These are phyloP conservation scores for Ophion obscuratus DNA, from an alignment of 2,888 invertebrate genomes.

Conservation along the genomic window DNA sequence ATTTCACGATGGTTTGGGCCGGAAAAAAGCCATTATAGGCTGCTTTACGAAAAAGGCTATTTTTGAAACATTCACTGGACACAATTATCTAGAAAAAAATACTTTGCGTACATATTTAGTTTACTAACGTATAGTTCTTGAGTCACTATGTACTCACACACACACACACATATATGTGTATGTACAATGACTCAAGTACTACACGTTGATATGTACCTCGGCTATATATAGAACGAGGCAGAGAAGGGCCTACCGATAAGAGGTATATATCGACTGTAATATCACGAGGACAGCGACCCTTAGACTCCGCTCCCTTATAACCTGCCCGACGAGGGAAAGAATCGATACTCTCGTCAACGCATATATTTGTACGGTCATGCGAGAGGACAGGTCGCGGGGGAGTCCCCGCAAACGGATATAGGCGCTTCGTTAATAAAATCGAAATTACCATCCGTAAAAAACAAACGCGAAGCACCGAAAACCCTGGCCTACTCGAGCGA, in stretches of 20 bases:
- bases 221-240: background rate
- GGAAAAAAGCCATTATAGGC: too few relatives aligned
- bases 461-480: too few relatives aligned
- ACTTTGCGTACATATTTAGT: too few relatives aligned
- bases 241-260: conserved; percentile 58
- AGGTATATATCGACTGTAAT: conserved; percentile 76
- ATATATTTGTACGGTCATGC: conserved; percentile 73
- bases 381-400: conserved; percentile 3
- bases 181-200: conserved; percentile 10
- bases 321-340: conserved; percentile 54
- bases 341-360: conserved; percentile 73
- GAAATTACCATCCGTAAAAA: background rate
- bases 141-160: background rate
- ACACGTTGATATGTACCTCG: background rate
- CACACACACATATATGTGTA: background rate
- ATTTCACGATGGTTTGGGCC: too few relatives aligned
- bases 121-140: too few relatives aligned
- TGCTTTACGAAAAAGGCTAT: too few relatives aligned
- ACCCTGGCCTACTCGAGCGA: too few relatives aligned
- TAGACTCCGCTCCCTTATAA: conserved; percentile 66
- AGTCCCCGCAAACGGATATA: background rate
- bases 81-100: too few relatives aligned
- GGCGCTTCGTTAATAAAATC: background rate
- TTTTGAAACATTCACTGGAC: too few relatives aligned
- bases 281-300: conserved; percentile 72